phyloP scores from a whole-genome alignment of 2,797 vertebrate genomes.

The Champsocephalus gunnari region DNA sequence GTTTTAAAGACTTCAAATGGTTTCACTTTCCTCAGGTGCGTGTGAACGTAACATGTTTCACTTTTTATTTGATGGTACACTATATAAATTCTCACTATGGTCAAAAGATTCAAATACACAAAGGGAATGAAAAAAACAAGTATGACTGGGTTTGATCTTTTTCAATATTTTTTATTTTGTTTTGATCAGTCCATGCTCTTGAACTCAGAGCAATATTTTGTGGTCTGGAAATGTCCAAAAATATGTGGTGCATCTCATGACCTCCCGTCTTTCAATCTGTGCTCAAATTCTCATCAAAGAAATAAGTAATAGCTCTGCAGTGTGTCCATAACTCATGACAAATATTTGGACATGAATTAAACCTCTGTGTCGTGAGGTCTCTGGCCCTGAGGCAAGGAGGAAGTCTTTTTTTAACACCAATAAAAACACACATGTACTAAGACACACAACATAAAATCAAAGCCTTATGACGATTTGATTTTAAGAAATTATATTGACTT shows the following conservation, averaged over 20 bases:
- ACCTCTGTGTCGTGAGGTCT: slow-evolving; percentile 43
- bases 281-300: not conserved
- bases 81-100: too few relatives aligned
- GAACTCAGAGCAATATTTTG: not conserved
- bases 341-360: slow-evolving; percentile 44
- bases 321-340: slow-evolving; percentile 27
- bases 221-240: slow-evolving; percentile 9
- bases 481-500: not conserved
- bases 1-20: slow-evolving; percentile 5
- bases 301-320: slow-evolving; percentile 12
- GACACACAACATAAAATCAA: not conserved
- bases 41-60: not conserved
- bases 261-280: not conserved
- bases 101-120: not conserved
- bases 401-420: slow-evolving; percentile 16
- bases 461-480: not conserved
- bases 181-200: not conserved
- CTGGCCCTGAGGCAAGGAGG: slow-evolving; percentile 7
- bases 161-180: not conserved
- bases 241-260: slow-evolving; percentile 29
- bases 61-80: not conserved
- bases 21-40: slow-evolving; percentile 6
- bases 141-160: too few relatives aligned
- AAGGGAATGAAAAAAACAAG: too few relatives aligned
- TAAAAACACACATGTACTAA: not conserved